Evolutionary conservation across 1,140 invertebrate species (phyloP).

Genomic region (Hetaerina americana): DNA sequence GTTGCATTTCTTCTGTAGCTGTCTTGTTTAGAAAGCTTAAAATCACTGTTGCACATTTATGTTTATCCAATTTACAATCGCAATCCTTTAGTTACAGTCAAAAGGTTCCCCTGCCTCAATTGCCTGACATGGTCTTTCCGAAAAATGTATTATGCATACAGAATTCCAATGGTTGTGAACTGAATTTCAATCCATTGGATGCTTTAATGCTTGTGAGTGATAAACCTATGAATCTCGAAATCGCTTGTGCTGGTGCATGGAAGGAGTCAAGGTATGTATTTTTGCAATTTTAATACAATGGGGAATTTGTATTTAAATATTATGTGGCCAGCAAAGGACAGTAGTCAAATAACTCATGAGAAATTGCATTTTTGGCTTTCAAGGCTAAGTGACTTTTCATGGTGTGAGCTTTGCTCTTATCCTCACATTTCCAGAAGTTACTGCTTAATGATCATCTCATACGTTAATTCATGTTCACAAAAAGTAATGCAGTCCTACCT

Average conservation of each 20-base stretch:
- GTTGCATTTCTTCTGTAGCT: too few relatives aligned
- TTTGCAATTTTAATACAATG: slow-evolving; percentile 3
- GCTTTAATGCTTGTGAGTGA: slow-evolving; percentile 66
- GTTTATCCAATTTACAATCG: neutral
- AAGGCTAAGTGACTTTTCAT: too few relatives aligned
- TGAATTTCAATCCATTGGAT: slow-evolving; percentile 85
- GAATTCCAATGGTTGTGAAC: slow-evolving; percentile 51
- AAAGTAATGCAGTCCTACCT: too few relatives aligned
- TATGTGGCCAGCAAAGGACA: too few relatives aligned
- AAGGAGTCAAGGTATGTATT: slow-evolving; percentile 55
- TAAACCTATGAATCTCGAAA: slow-evolving; percentile 46
- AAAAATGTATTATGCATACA: slow-evolving; percentile 61
- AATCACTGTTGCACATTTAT: too few relatives aligned
- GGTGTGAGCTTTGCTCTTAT: too few relatives aligned
- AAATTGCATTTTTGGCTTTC: too few relatives aligned
- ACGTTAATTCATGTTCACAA: too few relatives aligned
- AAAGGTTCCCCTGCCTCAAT: slow-evolving; percentile 66
- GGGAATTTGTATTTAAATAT: slow-evolving; percentile 5
- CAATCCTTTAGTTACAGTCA: slow-evolving; percentile 52
- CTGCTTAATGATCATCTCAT: too few relatives aligned
- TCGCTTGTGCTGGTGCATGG: slow-evolving; percentile 83
- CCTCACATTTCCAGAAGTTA: too few relatives aligned
- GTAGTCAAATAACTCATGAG: too few relatives aligned
- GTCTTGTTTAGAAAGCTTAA: too few relatives aligned
- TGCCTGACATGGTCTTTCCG: slow-evolving; percentile 97